A percentile compares a stretch with the other conserved stretches of the same genome.
These are phyloP conservation scores for Zeugodacus cucurbitae DNA, from an alignment of 1,140 invertebrate genomes.

Conservation along the genomic window DNA sequence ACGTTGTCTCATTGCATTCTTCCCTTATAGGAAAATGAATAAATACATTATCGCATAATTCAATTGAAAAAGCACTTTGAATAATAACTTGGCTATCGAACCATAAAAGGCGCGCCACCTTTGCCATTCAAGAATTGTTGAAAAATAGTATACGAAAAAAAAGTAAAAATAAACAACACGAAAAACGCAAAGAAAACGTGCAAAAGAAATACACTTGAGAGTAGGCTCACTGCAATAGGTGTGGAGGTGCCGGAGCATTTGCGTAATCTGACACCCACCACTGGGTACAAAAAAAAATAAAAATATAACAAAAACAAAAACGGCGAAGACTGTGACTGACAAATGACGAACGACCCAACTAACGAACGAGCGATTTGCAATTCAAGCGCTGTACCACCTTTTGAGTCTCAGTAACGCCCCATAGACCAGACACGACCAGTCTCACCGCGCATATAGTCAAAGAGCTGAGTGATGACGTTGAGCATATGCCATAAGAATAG, in stretches of 20 bases:
- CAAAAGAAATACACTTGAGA: neutral
- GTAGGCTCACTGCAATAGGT: neutral
- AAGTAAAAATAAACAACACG: neutral
- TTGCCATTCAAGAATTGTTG: neutral
- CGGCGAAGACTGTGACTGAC: neutral
- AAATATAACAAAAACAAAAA: neutral
- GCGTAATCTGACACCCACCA: conserved; percentile 18
- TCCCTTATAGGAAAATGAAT: neutral
- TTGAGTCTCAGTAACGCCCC: neutral
- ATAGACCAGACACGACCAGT: neutral
- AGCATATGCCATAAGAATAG: neutral
- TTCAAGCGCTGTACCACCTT: neutral
- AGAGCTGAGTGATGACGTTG: conserved; percentile 3
- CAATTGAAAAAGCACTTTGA: neutral
- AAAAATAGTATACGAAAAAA: neutral
- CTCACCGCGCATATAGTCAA: neutral
- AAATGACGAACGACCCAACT: neutral
- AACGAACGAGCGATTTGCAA: neutral
- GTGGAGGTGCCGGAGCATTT: neutral
- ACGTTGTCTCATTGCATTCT: neutral
- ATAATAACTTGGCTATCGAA: conserved; percentile 22
- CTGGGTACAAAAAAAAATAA: neutral
- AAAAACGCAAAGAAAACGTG: neutral
- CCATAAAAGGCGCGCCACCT: conserved; percentile 30
- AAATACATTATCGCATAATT: neutral